These are phyloP conservation scores for Trachemys scripta DNA, from an alignment of 2,113 vertebrate genomes.

Conservation along the genomic window DNA sequence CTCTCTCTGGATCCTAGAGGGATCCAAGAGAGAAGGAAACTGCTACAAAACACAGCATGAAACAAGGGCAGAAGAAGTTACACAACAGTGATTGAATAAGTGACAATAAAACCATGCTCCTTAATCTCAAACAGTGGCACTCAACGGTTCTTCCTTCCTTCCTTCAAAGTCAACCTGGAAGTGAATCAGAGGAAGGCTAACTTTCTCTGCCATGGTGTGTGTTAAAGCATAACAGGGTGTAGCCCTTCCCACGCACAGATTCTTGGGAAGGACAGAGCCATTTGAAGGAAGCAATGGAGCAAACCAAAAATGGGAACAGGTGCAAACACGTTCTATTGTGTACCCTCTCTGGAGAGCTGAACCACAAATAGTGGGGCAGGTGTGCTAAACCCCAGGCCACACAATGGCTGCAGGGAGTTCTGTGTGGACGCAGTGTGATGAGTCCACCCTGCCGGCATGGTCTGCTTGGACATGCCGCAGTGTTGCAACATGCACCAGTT, in stretches of 20 bases:
- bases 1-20: slow-evolving; percentile 56
- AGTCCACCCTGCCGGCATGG: background rate
- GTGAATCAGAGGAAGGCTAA: background rate
- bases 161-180: background rate
- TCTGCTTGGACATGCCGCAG: background rate
- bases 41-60: background rate
- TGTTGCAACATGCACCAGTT: background rate
- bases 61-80: slow-evolving; percentile 45
- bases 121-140: slow-evolving; percentile 24
- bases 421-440: fast-evolving
- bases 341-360: fast-evolving
- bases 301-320: background rate
- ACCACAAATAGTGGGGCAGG: background rate
- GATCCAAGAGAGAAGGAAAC: slow-evolving; percentile 56
- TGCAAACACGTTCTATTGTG: background rate
- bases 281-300: background rate
- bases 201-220: background rate
- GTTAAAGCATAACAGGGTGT: slow-evolving; percentile 4
- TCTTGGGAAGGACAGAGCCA: background rate
- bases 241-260: background rate
- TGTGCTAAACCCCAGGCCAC: background rate
- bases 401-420: background rate
- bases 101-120: slow-evolving; percentile 60
- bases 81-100: too few species aligned
- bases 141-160: background rate